Conservation (phyloP, 2,113 vertebrate species). For the Poecile atricapillus region DNA sequence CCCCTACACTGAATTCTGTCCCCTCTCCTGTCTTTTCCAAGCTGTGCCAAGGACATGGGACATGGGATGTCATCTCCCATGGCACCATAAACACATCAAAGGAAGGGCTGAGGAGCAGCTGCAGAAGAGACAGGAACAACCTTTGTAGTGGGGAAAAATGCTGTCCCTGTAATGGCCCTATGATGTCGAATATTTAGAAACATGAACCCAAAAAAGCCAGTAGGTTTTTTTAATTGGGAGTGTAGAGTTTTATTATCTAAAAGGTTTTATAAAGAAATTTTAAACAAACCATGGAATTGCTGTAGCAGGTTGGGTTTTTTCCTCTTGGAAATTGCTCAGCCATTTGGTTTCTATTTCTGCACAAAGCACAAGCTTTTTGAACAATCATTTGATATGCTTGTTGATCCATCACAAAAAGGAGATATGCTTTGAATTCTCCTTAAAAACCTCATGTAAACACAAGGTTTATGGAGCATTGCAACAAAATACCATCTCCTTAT, state of each 20-base stretch:
- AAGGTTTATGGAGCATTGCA: constrained; percentile 81
- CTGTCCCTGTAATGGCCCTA: not conserved
- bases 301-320: constrained; percentile 46
- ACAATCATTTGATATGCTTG: constrained; percentile 80
- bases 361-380: constrained; percentile 71
- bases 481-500: constrained; percentile 76
- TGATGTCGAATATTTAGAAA: constrained; percentile 63
- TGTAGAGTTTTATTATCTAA: constrained; percentile 76
- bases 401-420: constrained; percentile 79
- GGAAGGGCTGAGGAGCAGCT: not conserved
- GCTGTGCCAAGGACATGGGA: fast-evolving
- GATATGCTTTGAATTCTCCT: constrained; percentile 84
- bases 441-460: constrained; percentile 85
- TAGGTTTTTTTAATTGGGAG: constrained; percentile 28
- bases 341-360: constrained; percentile 79
- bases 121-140: not conserved
- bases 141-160: not conserved
- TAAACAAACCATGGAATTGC: constrained; percentile 79
- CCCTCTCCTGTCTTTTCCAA: not conserved
- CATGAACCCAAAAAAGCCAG: constrained; percentile 47
- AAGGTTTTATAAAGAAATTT: constrained; percentile 76
- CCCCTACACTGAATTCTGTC: not conserved
- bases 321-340: constrained; percentile 76
- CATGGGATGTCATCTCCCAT: not conserved
- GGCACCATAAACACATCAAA: fast-evolving